A percentile compares a stretch with the other conserved stretches of the same genome.
phyloP scores from a whole-genome alignment of 2,888 invertebrate genomes.

The Heliconius aoede region DNA sequence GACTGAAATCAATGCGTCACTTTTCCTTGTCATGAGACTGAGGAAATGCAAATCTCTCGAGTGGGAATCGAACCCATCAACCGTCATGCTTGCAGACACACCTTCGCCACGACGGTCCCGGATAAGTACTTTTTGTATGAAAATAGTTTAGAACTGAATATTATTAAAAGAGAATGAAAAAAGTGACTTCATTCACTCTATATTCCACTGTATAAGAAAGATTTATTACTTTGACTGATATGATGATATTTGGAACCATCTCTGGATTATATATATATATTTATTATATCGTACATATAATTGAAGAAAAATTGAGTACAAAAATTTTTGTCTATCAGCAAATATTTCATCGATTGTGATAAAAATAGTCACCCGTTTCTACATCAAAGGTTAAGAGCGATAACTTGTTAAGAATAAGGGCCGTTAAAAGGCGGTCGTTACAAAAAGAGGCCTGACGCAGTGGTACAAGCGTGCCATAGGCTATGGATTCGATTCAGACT shows the following conservation, averaged over 20 bases:
- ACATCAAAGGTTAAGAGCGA: constrained; percentile 7
- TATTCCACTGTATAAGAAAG: neutral
- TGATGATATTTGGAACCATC: neutral
- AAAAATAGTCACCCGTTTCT: constrained; percentile 7
- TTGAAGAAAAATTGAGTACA: neutral
- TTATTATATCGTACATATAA: neutral
- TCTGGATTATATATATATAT: no score
- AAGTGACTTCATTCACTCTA: neutral
- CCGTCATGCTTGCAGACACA: no score
- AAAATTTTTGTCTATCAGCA: neutral
- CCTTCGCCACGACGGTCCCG: no score
- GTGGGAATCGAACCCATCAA: neutral
- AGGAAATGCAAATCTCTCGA: neutral
- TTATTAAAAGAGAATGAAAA: no score
- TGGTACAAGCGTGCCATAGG: no score
- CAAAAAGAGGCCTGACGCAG: no score
- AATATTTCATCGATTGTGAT: constrained; percentile 8
- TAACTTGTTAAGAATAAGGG: neutral
- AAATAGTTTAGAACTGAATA: no score
- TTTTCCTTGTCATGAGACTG: neutral
- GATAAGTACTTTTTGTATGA: neutral
- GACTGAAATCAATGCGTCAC: neutral
- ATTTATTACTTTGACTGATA: neutral
- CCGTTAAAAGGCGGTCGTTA: neutral
- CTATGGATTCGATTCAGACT: no score